These are phyloP conservation scores for Pogona vitticeps DNA, from an alignment of 2,113 vertebrate species.

Conservation along the genomic window DNA sequence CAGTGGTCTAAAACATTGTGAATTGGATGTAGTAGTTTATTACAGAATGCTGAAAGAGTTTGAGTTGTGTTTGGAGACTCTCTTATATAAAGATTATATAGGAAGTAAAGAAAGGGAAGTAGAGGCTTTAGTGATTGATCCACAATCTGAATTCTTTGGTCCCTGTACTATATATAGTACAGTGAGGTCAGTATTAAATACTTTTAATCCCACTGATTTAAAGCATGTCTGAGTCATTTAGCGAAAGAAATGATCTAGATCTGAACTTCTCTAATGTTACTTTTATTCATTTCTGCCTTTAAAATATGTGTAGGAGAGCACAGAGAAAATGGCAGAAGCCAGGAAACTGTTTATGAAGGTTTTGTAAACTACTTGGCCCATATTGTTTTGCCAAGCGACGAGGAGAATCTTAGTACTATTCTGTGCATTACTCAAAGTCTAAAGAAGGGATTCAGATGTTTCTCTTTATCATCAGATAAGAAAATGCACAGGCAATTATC, in stretches of 20 bases:
- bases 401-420: not conserved
- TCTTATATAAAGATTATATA: constrained; percentile 15
- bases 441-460: not conserved
- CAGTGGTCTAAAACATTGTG: not conserved
- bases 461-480: not conserved
- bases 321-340: not conserved
- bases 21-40: not conserved
- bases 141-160: not conserved
- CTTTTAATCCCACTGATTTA: not conserved
- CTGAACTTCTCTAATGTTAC: not conserved
- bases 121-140: not conserved
- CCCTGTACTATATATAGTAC: not conserved
- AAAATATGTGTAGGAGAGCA: not conserved
- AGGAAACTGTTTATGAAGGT: not conserved
- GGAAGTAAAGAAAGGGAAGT: not conserved
- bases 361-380: not conserved
- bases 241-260: not conserved
- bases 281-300: not conserved
- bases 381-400: not conserved
- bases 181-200: not conserved
- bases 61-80: constrained; percentile 2
- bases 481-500: not conserved
- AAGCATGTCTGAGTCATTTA: not conserved
- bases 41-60: not conserved
- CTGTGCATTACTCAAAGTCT: not conserved